A percentile compares a stretch with the other conserved stretches of the same genome.
Conservation (phyloP, 2,797 vertebrate species). For the Gallinago solitaria region DNA sequence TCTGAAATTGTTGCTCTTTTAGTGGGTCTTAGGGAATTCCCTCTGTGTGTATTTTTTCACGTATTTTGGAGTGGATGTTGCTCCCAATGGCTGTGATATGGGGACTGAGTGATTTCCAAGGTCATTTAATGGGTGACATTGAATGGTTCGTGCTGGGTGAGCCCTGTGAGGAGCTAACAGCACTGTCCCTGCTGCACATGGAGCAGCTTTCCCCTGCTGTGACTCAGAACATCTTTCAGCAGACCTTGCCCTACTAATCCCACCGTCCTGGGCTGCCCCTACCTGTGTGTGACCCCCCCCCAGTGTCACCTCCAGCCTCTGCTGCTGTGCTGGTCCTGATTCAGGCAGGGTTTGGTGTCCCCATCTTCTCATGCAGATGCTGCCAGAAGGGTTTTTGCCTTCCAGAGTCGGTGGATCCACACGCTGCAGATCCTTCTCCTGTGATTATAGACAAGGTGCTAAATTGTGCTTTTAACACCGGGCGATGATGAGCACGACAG, state of each 20-base stretch:
- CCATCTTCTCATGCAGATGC: not conserved
- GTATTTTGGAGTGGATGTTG: not conserved
- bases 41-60: not conserved
- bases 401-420: not conserved
- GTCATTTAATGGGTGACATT: not conserved
- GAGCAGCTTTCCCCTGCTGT: not conserved
- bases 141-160: not conserved
- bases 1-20: not conserved
- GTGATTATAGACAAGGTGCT: not conserved
- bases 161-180: not conserved
- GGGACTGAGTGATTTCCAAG: not conserved
- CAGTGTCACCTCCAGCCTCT: not conserved
- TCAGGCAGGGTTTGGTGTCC: not conserved
- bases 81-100: not conserved
- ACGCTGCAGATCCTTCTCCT: not conserved
- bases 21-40: not conserved
- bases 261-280: not conserved
- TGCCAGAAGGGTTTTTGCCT: not conserved
- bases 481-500: not conserved
- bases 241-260: not conserved
- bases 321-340: not conserved
- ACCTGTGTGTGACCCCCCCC: fast-evolving
- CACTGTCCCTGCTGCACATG: not conserved
- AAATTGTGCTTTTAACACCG: not conserved
- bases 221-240: not conserved